These are phyloP conservation scores for Muscina levida DNA, from an alignment of 2,888 invertebrate species.

Conservation along the genomic window DNA sequence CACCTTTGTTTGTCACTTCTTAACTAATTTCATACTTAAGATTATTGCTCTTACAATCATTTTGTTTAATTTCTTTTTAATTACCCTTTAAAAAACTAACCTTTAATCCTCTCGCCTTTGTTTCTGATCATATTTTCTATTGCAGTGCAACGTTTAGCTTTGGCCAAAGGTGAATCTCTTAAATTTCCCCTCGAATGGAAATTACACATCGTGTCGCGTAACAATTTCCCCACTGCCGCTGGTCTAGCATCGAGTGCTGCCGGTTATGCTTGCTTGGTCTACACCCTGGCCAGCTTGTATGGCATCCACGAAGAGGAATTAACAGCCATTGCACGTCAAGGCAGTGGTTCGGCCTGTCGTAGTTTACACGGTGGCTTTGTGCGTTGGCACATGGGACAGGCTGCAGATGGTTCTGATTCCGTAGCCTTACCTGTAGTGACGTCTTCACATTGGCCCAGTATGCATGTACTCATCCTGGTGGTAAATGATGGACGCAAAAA, in stretches of 20 bases:
- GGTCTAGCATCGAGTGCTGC: constrained; percentile 99
- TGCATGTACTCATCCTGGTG: constrained; percentile 93
- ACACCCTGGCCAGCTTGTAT: constrained; percentile 88
- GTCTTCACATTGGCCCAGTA: constrained; percentile 92
- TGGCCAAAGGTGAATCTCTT: constrained; percentile 68
- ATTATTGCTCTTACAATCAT: no score
- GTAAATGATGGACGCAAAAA: constrained; percentile 92
- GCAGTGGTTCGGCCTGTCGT: constrained; percentile 98
- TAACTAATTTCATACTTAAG: no score
- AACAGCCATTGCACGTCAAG: constrained; percentile 89
- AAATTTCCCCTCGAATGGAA: constrained; percentile 83
- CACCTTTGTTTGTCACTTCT: no score
- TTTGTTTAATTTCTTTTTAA: neutral
- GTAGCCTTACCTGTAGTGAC: constrained; percentile 87
- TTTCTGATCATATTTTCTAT: constrained; percentile 21
- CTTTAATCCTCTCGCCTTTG: neutral
- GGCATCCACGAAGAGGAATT: constrained; percentile 88
- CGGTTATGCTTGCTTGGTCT: constrained; percentile 96
- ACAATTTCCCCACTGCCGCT: constrained; percentile 99
- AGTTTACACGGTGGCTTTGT: constrained; percentile 98
- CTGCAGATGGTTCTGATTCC: constrained; percentile 87
- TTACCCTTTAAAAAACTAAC: no score
- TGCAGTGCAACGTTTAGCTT: constrained; percentile 74
- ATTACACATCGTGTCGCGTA: constrained; percentile 91
- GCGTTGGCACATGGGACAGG: constrained; percentile 89